Conservation (phyloP, 2,888 invertebrate species). For the Augochlorella aurata region DNA sequence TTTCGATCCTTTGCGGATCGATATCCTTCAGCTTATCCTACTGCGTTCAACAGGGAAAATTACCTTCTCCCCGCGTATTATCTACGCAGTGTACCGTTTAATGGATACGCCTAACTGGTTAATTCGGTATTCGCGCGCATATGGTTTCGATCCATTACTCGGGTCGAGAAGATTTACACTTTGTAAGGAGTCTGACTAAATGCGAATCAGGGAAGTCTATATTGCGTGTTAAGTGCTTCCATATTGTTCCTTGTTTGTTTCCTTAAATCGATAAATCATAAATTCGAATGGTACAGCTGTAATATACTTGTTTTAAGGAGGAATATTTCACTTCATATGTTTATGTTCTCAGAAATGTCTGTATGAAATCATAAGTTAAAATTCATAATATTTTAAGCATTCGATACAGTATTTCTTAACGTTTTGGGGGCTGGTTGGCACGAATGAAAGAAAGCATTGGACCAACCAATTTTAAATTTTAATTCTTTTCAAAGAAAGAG, state of each 20-base stretch:
- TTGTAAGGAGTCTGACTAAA: background rate
- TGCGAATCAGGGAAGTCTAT: background rate
- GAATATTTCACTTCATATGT: no score
- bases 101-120: constrained; percentile 35
- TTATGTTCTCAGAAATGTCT: no score
- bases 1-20: constrained; percentile 32
- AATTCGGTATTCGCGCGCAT: constrained; percentile 17
- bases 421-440: no score
- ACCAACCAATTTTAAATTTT: no score
- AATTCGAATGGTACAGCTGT: background rate
- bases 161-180: constrained; percentile 22
- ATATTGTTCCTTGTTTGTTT: background rate
- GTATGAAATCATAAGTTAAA: no score
- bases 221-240: background rate
- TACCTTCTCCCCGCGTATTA: constrained; percentile 32
- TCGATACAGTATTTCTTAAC: no score
- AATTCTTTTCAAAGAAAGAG: no score
- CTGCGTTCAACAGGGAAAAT: constrained; percentile 14
- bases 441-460: no score
- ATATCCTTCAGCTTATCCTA: constrained; percentile 5
- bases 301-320: no score
- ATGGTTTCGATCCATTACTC: constrained; percentile 31
- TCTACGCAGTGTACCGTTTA: constrained; percentile 26
- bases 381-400: no score
- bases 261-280: background rate